These are phyloP conservation scores for Grallaria varia DNA, from an alignment of 2,113 vertebrate genomes.

Conservation along the genomic window DNA sequence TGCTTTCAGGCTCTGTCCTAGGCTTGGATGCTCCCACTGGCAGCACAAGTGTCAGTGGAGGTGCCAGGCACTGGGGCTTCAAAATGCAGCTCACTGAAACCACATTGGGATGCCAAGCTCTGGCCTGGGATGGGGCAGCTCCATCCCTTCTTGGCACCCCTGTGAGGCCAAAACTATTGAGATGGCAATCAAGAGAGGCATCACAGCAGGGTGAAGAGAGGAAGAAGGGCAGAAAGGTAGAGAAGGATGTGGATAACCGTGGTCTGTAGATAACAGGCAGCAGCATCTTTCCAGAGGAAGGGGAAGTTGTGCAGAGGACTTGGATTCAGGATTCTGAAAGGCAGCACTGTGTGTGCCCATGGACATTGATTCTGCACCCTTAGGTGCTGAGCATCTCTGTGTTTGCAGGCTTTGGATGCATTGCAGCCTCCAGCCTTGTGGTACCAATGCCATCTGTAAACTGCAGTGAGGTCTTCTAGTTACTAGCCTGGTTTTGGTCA, in stretches of 20 bases:
- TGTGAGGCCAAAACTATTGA: neutral
- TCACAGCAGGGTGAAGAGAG: neutral
- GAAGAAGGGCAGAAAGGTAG: neutral
- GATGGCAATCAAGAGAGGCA: neutral
- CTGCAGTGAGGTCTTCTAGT: neutral
- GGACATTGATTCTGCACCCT: neutral
- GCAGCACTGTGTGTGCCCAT: rapidly evolving
- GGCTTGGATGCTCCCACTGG: slow-evolving; percentile 31
- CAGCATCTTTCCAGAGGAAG: neutral
- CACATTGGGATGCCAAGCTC: neutral
- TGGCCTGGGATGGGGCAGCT: neutral
- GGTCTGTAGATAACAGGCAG: neutral
- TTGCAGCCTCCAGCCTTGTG: rapidly evolving
- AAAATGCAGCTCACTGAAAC: slow-evolving; percentile 30
- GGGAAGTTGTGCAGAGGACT: neutral
- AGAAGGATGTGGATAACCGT: neutral
- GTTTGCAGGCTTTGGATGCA: neutral
- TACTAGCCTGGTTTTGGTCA: slow-evolving; percentile 49
- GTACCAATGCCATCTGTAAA: neutral
- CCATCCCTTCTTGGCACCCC: neutral
- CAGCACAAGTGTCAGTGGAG: slow-evolving; percentile 12
- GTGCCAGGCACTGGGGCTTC: slow-evolving; percentile 38
- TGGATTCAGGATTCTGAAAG: neutral
- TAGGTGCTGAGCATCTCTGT: rapidly evolving
- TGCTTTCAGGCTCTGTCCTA: neutral